These are phyloP conservation scores for Drosophila longiperda DNA, from an alignment of 2,888 invertebrate genomes.

Conservation along the genomic window DNA sequence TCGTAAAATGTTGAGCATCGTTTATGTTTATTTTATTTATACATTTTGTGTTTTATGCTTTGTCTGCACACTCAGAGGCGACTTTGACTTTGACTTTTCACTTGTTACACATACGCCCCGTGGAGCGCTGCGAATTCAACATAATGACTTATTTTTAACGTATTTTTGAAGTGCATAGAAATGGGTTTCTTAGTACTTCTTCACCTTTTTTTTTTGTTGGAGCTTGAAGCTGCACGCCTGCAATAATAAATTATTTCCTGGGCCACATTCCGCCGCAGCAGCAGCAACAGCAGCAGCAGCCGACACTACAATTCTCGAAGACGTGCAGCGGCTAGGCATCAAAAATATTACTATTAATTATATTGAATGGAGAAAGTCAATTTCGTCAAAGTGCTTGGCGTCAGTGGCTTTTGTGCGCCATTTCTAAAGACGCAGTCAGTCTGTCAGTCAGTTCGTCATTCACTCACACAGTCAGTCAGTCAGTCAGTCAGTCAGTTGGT, in stretches of 20 bases:
- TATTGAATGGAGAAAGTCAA: constrained; percentile 81
- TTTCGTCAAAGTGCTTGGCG: constrained; percentile 76
- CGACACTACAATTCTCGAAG: constrained; percentile 68
- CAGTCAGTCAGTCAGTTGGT: constrained; percentile 43
- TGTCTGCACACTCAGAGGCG: constrained; percentile 49
- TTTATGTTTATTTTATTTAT: constrained; percentile 4
- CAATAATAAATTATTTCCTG: constrained; percentile 80
- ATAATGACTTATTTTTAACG: constrained; percentile 40
- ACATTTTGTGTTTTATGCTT: constrained; percentile 3
- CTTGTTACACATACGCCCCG: constrained; percentile 78
- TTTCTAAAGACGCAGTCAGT: constrained; percentile 68
- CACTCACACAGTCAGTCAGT: constrained; percentile 40
- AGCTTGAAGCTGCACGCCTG: constrained; percentile 47
- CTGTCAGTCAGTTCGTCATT: constrained; percentile 33
- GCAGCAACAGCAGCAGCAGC: constrained; percentile 24
- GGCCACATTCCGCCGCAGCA: constrained; percentile 51
- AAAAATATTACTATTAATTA: constrained; percentile 78
- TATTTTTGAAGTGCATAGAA: constrained; percentile 32
- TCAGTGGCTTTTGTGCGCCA: constrained; percentile 75
- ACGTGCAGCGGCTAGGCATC: constrained; percentile 58
- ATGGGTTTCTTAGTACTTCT: constrained; percentile 23
- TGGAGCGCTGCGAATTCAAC: constrained; percentile 71
- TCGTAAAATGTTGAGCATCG: constrained; percentile 18
- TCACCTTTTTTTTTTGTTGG: constrained; percentile 20
- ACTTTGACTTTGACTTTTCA: constrained; percentile 65